These are phyloP conservation scores for Myotis lucifugus DNA, from an alignment of 2,113 vertebrate genomes.

Conservation along the genomic window DNA sequence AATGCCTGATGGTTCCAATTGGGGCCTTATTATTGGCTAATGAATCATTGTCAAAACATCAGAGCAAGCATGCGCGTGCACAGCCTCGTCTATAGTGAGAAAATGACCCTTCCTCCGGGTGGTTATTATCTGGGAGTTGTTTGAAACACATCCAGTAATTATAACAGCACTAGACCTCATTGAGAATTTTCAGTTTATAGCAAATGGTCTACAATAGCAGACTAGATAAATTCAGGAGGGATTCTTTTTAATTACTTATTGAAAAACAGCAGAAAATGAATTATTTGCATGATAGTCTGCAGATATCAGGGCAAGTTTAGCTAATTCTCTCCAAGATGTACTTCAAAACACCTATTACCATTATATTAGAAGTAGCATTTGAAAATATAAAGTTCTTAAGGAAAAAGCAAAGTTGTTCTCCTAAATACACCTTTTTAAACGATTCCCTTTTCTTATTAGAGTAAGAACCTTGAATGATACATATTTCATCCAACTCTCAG, in stretches of 20 bases:
- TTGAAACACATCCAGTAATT: slow-evolving; percentile 79
- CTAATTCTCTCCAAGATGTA: slow-evolving; percentile 34
- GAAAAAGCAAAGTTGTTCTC: not conserved
- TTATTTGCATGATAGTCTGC: slow-evolving; percentile 32
- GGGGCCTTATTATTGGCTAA: slow-evolving; percentile 72
- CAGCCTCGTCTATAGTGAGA: slow-evolving; percentile 62
- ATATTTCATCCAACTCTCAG: slow-evolving; percentile 1
- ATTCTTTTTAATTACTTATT: slow-evolving; percentile 73
- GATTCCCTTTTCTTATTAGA: slow-evolving; percentile 4
- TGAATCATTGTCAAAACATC: slow-evolving; percentile 72
- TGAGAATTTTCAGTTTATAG: slow-evolving; percentile 81
- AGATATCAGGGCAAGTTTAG: slow-evolving; percentile 40
- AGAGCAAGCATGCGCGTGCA: slow-evolving; percentile 39
- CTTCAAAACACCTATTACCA: not conserved
- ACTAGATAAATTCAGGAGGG: slow-evolving; percentile 72
- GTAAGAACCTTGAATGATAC: not conserved
- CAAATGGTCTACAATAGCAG: slow-evolving; percentile 78
- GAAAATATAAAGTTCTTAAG: slow-evolving; percentile 28
- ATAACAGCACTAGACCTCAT: slow-evolving; percentile 77
- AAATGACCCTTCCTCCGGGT: slow-evolving; percentile 77
- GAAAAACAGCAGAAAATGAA: slow-evolving; percentile 69
- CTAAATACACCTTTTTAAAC: not conserved
- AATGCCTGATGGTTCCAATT: slow-evolving; percentile 68
- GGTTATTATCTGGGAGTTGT: slow-evolving; percentile 81
- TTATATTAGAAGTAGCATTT: not conserved